phyloP scores from a whole-genome alignment of 2,888 invertebrate species.

The Panzeria rudis region DNA sequence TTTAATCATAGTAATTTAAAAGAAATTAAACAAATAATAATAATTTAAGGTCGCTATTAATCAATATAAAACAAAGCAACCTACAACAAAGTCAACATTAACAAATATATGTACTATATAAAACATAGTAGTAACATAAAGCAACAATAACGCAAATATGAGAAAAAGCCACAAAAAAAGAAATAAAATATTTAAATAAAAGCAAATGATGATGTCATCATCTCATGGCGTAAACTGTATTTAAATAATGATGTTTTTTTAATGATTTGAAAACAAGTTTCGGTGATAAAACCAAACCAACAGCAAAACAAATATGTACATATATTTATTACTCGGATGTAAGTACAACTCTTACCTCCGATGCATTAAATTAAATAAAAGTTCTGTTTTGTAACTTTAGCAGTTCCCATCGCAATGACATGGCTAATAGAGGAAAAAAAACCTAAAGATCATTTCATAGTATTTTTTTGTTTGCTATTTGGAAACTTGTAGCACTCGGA shows the following conservation, averaged over 20 bases:
- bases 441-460: neutral
- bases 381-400: constrained; percentile 22
- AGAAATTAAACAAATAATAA: constrained; percentile 20
- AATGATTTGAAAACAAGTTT: constrained; percentile 48
- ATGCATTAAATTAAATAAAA: constrained; percentile 15
- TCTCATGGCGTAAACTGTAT: constrained; percentile 22
- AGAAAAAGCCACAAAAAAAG: constrained; percentile 21
- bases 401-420: constrained; percentile 16
- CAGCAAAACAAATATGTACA: neutral
- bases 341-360: neutral
- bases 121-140: neutral
- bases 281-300: constrained; percentile 23
- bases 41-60: constrained; percentile 2
- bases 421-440: constrained; percentile 3
- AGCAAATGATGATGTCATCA: constrained; percentile 72
- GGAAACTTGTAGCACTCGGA: neutral
- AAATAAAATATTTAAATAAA: constrained; percentile 58
- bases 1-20: neutral
- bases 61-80: constrained; percentile 7
- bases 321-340: neutral
- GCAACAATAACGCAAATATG: constrained; percentile 23
- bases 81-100: neutral
- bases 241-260: constrained; percentile 41
- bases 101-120: neutral
- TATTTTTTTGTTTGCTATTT: too few relatives aligned